Evolutionary conservation across 2,888 invertebrate species (phyloP), one percentile per base, ranked within the genome.

Genomic region (Xanthia togata): DNA sequence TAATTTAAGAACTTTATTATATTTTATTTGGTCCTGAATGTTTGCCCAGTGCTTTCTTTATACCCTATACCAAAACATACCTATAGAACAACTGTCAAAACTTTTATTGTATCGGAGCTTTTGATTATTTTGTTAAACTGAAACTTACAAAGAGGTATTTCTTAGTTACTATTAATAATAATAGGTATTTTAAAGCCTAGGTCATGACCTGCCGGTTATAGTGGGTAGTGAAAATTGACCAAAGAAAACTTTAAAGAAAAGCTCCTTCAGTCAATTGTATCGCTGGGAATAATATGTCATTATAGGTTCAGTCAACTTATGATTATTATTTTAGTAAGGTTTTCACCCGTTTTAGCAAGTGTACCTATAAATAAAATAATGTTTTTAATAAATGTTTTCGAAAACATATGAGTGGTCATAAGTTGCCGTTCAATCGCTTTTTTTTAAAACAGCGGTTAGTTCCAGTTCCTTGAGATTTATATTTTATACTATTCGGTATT

Each of bases 1-100:
- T 86, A 82, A 77, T 85, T 83, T 87, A 84, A 88, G 87, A 81
- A 79, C 85, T 86, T 83, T 82, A 70, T 75, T 85, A 72, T 79
- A 68, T 73, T 87, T 88, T 83, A 83, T 82, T 86, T 88, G 83
- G 79, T 81, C 87, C 88, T 87, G 35, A 75, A 76, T 73, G 73
- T 83, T 73, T 71, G 60, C 35, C 73, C 17, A 59, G 31, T 78
- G 74, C 69, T 68, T 76, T 72, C 71, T 81, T 73, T 63, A 63
- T 73, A 65, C 35, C 26, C 55, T 60, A 12, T 65, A 55, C 69
- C 55, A 55, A 35, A 74, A 78, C 8, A 64, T 35, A 4, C 38
- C 26, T 23, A 31, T 12, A 50, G n/a, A 70, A 79, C 41, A 73
- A 84, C 60, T 73, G 17, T 70, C 59, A 76, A 81, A 83, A 81